Evolutionary conservation across 2,113 vertebrate genomes (phyloP).

Genomic region (Ranitomeya variabilis): DNA sequence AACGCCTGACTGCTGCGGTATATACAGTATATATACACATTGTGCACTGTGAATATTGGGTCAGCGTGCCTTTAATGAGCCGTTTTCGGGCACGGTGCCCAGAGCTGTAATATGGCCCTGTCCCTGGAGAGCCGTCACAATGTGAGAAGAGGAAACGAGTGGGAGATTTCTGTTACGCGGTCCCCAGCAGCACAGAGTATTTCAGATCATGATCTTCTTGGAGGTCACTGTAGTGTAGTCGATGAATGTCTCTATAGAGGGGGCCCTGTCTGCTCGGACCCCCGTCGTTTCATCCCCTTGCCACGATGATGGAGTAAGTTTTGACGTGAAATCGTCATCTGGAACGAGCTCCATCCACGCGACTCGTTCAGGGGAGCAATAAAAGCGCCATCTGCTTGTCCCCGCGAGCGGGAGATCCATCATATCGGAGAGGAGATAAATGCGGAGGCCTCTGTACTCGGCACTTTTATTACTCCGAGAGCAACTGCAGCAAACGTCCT

Average conservation of each 20-base stretch:
- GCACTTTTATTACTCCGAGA: background rate
- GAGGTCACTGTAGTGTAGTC: background rate
- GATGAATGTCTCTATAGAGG: background rate
- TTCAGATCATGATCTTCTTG: background rate
- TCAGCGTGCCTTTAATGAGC: too few relatives aligned
- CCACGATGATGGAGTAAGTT: slow-evolving; percentile 19
- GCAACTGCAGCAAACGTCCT: background rate
- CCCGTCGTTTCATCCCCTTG: background rate
- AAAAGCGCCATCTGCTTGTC: background rate
- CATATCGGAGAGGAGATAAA: background rate
- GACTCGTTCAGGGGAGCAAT: background rate
- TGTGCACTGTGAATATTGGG: too few relatives aligned
- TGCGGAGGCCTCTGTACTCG: background rate
- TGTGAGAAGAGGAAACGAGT: background rate
- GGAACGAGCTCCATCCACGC: background rate
- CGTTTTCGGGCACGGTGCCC: too few relatives aligned
- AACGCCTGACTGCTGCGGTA: too few relatives aligned
- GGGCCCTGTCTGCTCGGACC: background rate
- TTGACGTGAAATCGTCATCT: background rate
- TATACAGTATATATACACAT: too few relatives aligned
- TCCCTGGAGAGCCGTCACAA: background rate
- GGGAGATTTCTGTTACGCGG: background rate
- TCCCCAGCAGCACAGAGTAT: background rate
- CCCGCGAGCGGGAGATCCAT: background rate
- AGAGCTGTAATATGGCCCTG: too few relatives aligned